These are phyloP conservation scores for Agelastica alni DNA, from an alignment of 2,888 invertebrate species.

Conservation along the genomic window DNA sequence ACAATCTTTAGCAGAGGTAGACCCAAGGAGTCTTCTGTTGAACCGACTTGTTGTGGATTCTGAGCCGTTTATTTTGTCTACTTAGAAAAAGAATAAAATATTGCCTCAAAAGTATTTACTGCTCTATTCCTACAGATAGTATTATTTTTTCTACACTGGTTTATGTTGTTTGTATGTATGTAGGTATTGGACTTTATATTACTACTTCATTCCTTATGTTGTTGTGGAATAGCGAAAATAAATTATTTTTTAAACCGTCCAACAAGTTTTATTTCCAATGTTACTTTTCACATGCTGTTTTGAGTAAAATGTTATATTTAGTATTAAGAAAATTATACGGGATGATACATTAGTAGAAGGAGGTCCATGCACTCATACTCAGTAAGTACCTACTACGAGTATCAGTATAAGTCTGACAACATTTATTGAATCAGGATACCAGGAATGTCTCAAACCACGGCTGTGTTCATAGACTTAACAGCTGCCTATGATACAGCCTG, in stretches of 20 bases:
- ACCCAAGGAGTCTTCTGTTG: slow-evolving; percentile 24
- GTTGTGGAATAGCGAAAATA: slow-evolving; percentile 3
- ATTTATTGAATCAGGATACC: no score
- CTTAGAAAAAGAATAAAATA: slow-evolving; percentile 12
- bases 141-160: slow-evolving; percentile 19
- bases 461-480: no score
- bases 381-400: no score
- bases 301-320: no score
- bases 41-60: slow-evolving; percentile 32
- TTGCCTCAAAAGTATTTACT: slow-evolving; percentile 19
- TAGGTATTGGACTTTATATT: neutral
- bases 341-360: no score
- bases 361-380: no score
- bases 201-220: neutral
- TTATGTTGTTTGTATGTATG: neutral
- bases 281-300: no score
- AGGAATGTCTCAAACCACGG: no score
- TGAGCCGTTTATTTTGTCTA: slow-evolving; percentile 1
- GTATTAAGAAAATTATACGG: no score
- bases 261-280: no score
- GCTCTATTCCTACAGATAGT: slow-evolving; percentile 19
- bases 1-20: slow-evolving; percentile 68
- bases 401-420: no score
- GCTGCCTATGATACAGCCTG: no score
- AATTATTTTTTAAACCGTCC: neutral